Base-by-base conservation (phyloP, 2,113 vertebrate species). In the Meriones unguiculatus region DNA sequence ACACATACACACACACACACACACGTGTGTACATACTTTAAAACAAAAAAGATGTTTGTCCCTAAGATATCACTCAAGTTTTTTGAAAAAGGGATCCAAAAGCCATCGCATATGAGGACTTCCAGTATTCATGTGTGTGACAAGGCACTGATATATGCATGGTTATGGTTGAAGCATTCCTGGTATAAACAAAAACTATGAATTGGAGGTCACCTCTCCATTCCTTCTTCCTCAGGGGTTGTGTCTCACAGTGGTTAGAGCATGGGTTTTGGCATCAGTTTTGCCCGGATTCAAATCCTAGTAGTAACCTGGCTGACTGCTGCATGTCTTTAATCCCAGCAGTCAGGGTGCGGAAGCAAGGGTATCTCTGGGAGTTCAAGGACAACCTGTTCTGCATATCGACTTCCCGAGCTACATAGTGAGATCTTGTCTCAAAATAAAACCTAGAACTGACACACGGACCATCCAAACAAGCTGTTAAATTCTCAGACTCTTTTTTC, bases 201-300 rank as follows among this genome's bases (percentile, higher is more conserved):
- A 90, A 25, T 54, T 14, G 20, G 28, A 25, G 28, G 24, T 35
- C 10, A 5, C 50, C 25, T 28, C 11, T 75, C 41, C 64, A 57
- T 2, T 59, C 30, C 80, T 90, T 50, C 78, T 70, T 67, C 75
- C 69, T 72, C 24, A 57, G 18, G 41, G 52, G 28, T 41, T 54
- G 41, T 62, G 67, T 88, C 70, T 70, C 84, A 57, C 35, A 24
- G n/a, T 28, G 12, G 50, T 59, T 59, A 75, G 25, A 82, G 15
- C 41, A n/a, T 72, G 41, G 46, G 17, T 52, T 65, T 54, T 17
- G 13, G 38, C 32, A n/a, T 64, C 38, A 12, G 20, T 30, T 89
- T 91, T 38, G 41, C 2, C 54, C 92, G 82, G 92, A 84, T 82
- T 94, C 73, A 82, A 32, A 78, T 87, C 67, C 54, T 82, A 41